Percentiles rank a stretch among this genome's conserved stretches.
These are phyloP conservation scores for Phycodurus eques DNA, from an alignment of 2,113 vertebrate species.

Conservation along the genomic window DNA sequence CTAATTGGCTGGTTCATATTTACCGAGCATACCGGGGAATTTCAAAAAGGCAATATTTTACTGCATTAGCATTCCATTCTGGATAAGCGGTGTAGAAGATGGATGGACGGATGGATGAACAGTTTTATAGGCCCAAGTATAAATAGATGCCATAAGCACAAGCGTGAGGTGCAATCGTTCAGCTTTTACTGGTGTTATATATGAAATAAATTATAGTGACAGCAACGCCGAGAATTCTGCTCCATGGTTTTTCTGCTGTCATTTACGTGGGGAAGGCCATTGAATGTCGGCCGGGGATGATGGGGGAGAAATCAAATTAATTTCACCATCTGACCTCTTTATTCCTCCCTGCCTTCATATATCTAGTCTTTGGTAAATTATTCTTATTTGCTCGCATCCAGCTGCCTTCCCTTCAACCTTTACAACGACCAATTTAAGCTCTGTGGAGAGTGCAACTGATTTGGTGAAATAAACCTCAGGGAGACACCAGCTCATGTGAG, in stretches of 20 bases:
- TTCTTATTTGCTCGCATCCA: slow-evolving; percentile 2
- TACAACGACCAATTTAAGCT: slow-evolving; percentile 3
- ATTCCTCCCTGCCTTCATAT: not conserved
- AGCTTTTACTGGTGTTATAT: slow-evolving; percentile 18
- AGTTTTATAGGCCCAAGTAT: slow-evolving; percentile 20
- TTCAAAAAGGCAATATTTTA: slow-evolving; percentile 19
- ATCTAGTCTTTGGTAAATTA: slow-evolving; percentile 27
- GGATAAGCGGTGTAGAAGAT: too few relatives aligned
- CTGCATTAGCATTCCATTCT: slow-evolving; percentile 19
- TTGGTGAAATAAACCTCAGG: slow-evolving; percentile 7
- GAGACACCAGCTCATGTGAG: not conserved
- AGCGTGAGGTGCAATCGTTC: slow-evolving; percentile 26
- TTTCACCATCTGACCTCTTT: slow-evolving; percentile 20
- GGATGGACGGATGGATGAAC: slow-evolving; percentile 18
- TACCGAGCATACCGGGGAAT: slow-evolving; percentile 10
- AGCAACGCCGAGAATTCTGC: slow-evolving; percentile 13
- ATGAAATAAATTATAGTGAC: slow-evolving; percentile 42
- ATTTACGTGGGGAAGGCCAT: slow-evolving; percentile 12
- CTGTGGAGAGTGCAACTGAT: not conserved
- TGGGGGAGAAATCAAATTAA: slow-evolving; percentile 28
- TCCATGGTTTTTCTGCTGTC: slow-evolving; percentile 16
- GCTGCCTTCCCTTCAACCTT: slow-evolving; percentile 3
- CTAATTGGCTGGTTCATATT: slow-evolving; percentile 7
- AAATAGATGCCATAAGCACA: slow-evolving; percentile 35
- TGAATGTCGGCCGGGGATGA: slow-evolving; percentile 8